Conservation (phyloP, 1,140 invertebrate species). For the Lasioglossum albipes region DNA sequence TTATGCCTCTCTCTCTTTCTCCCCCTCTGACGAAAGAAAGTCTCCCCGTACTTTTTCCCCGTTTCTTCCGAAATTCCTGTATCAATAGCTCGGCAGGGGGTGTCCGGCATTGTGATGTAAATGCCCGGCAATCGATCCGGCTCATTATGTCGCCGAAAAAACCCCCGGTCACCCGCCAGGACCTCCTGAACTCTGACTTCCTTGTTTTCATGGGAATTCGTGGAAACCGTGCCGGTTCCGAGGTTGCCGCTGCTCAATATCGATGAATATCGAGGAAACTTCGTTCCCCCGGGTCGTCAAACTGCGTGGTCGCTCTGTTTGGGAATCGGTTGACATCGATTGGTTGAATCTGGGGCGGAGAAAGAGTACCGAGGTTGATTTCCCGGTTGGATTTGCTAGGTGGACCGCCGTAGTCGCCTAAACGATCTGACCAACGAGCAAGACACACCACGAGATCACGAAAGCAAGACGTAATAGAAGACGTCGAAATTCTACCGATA, state of each 20-base stretch:
- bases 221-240: constrained; percentile 15
- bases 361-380: background rate
- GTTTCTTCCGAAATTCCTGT: constrained; percentile 77
- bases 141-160: constrained; percentile 75
- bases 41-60: constrained; percentile 66
- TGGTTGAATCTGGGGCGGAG: background rate
- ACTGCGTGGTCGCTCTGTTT: background rate
- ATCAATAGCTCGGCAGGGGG: constrained; percentile 75
- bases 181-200: constrained; percentile 38
- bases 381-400: too few relatives aligned
- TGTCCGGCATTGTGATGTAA: constrained; percentile 76
- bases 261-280: background rate
- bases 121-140: constrained; percentile 76
- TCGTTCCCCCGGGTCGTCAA: background rate
- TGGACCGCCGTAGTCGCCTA: too few relatives aligned
- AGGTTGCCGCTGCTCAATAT: too few relatives aligned
- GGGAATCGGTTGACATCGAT: background rate
- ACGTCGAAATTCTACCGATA: too few relatives aligned
- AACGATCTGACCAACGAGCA: too few relatives aligned
- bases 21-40: too few relatives aligned
- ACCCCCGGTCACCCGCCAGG: constrained; percentile 69
- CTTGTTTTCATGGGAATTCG: constrained; percentile 70
- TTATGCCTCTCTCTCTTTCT: background rate
- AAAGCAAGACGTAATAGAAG: too few relatives aligned
- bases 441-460: too few relatives aligned